Evolutionary conservation across 2,113 vertebrate genomes (phyloP), one percentile per base, ranked within the genome.

Genomic region (Condylura cristata): DNA sequence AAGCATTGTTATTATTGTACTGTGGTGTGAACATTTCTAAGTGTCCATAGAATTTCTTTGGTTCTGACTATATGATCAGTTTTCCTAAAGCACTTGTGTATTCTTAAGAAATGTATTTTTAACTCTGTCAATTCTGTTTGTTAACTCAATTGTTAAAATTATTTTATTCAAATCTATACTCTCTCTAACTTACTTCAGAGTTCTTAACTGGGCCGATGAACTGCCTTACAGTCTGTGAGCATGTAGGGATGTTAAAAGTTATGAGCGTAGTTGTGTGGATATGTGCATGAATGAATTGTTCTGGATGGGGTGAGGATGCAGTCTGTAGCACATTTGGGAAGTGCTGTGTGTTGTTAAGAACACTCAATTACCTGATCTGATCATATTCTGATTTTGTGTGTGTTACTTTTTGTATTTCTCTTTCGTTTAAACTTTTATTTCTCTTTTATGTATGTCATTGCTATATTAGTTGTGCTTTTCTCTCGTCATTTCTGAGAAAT

Each of bases 91-190:
- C 37, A 17, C 66, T 83, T 92, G n/a, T 58, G 26, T 53, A 58
- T 37, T 72, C 75, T 90, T 44, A 74, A 86, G 79, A 92, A 90
- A 46, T 24, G 28, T 48, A 30, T 72, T 75, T 89, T 79, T 71
- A 78, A 78, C 48, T 58, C 30, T 8, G 37, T 74, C 24, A 51
- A 14, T 80, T 89, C 51, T 72, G 34, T 61, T 89, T 53, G 76
- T 75, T 79, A 63, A 82, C 2, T 91, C 34, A 44, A 0, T 41
- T 89, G 89, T 86, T n/a, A 28, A 41, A 9, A 37, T 86, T 41
- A 61, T 46, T 78, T 76, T 94, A 68, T 61, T 92, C 32, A 93
- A 93, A 66, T 86, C 24, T 9, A 76, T 58, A 12, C 18, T 72
- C 48, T 44, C 28, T 71, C 22, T 86, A 32, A 58, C 56, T 76